Evolutionary conservation across 2,888 invertebrate species (phyloP).

Genomic region (Marasmarcha lunaedactyla): DNA sequence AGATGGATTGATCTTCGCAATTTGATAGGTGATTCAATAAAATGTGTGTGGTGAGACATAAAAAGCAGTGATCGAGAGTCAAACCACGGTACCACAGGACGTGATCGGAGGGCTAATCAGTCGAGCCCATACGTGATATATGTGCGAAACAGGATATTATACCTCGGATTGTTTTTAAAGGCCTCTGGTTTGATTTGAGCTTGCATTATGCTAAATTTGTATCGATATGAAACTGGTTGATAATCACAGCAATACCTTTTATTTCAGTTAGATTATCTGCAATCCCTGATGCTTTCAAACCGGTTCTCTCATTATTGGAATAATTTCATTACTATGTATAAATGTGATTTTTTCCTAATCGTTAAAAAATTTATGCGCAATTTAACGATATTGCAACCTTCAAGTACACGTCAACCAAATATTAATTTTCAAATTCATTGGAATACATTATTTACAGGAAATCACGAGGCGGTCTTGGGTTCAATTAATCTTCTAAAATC

Average conservation of each 20-base stretch:
- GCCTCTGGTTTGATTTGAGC: conserved; percentile 15
- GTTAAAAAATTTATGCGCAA: no score
- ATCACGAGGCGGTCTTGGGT: conserved; percentile 54
- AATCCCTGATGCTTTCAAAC: no score
- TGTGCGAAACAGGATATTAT: conserved; percentile 22
- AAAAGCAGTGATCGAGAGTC: conserved; percentile 54
- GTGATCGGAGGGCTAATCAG: conserved; percentile 42
- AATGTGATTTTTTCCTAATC: no score
- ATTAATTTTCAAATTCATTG: conserved; percentile 21
- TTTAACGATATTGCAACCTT: no score
- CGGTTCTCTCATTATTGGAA: no score
- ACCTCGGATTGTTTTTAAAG: conserved; percentile 15
- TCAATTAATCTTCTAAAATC: conserved; percentile 65
- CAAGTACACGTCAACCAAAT: no score
- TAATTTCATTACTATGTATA: no score
- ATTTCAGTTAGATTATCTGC: no score
- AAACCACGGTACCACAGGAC: conserved; percentile 32
- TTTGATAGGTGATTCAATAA: conserved; percentile 44
- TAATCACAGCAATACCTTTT: no score
- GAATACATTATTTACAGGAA: conserved; percentile 66
- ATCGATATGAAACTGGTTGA: no score
- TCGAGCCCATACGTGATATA: conserved; percentile 29
- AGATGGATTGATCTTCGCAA: conserved; percentile 37
- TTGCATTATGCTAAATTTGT: no score
- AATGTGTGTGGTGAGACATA: conserved; percentile 49